These are phyloP conservation scores for Frieseomelitta varia DNA, from an alignment of 1,140 invertebrate species.

Conservation along the genomic window DNA sequence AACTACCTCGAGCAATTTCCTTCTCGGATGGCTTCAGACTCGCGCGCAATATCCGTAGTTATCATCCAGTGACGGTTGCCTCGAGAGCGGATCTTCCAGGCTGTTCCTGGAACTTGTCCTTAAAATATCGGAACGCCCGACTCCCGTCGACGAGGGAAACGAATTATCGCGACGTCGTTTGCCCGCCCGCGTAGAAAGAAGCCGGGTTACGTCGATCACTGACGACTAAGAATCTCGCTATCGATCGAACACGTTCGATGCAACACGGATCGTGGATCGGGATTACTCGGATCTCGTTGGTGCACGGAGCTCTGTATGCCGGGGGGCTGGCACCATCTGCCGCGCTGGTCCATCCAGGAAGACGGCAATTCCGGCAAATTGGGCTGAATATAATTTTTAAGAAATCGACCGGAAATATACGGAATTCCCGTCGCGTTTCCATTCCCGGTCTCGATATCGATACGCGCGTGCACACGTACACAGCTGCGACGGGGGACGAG, in stretches of 20 bases:
- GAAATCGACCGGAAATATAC: constrained; percentile 55
- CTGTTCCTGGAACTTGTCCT: not conserved
- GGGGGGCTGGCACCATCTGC: constrained; percentile 25
- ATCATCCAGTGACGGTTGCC: constrained; percentile 21
- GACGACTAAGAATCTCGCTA: not conserved
- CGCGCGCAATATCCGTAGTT: constrained; percentile 29
- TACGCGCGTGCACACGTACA: constrained; percentile 8
- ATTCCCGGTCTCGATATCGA: constrained; percentile 28
- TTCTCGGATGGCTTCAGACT: not conserved
- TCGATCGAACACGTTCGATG: constrained; percentile 4
- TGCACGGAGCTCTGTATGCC: not conserved
- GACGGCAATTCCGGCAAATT: constrained; percentile 61
- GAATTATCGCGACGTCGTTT: constrained; percentile 47
- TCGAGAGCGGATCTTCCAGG: not conserved
- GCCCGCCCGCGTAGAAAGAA: constrained; percentile 36
- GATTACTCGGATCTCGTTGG: constrained; percentile 19
- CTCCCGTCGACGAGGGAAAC: not conserved
- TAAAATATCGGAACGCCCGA: not conserved
- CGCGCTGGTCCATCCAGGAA: constrained; percentile 11
- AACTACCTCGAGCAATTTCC: constrained; percentile 4
- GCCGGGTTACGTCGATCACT: constrained; percentile 22
- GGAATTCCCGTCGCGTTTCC: constrained; percentile 52
- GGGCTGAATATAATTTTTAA: constrained; percentile 66
- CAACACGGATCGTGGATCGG: not conserved
- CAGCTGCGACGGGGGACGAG: not conserved